Evolutionary conservation across 2,888 invertebrate species (phyloP).

Genomic region (Dicyrtoma fusca): DNA sequence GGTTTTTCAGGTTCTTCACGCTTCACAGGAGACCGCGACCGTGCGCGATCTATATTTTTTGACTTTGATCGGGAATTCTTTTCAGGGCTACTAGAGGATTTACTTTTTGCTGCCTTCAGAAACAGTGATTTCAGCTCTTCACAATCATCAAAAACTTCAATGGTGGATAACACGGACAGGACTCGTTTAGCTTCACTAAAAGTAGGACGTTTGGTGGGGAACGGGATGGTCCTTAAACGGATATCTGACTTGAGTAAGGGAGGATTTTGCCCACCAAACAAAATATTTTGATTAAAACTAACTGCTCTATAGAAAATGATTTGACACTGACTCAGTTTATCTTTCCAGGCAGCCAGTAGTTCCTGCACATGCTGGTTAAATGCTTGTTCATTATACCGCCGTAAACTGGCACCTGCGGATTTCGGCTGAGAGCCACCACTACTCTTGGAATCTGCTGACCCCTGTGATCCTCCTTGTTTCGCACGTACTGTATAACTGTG

Average conservation of each 20-base stretch:
- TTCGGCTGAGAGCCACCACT: constrained; percentile 69
- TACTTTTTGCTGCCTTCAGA: constrained; percentile 30
- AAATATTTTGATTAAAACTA: constrained; percentile 72
- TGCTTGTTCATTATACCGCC: constrained; percentile 78
- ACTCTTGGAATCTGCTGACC: constrained; percentile 67
- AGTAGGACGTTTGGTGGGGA: constrained; percentile 79
- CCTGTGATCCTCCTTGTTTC: constrained; percentile 80
- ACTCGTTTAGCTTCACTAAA: constrained; percentile 78
- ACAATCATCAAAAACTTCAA: constrained; percentile 67
- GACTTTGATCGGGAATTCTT: background rate
- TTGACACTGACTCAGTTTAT: constrained; percentile 69
- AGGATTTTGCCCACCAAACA: constrained; percentile 75
- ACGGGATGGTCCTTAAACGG: constrained; percentile 73
- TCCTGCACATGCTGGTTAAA: constrained; percentile 77
- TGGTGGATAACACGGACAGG: constrained; percentile 67
- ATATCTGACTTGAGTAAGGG: constrained; percentile 68
- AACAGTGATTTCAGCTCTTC: constrained; percentile 9
- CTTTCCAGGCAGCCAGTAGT: constrained; percentile 70
- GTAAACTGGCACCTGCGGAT: constrained; percentile 78
- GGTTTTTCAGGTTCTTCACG: constrained; percentile 41
- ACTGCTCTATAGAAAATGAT: constrained; percentile 77
- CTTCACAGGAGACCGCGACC: constrained; percentile 64
- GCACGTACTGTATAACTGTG: constrained; percentile 83
- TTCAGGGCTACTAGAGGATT: constrained; percentile 20
- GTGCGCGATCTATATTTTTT: constrained; percentile 65